These are phyloP conservation scores for Periparus ater DNA, from an alignment of 2,797 vertebrate genomes.

Conservation along the genomic window DNA sequence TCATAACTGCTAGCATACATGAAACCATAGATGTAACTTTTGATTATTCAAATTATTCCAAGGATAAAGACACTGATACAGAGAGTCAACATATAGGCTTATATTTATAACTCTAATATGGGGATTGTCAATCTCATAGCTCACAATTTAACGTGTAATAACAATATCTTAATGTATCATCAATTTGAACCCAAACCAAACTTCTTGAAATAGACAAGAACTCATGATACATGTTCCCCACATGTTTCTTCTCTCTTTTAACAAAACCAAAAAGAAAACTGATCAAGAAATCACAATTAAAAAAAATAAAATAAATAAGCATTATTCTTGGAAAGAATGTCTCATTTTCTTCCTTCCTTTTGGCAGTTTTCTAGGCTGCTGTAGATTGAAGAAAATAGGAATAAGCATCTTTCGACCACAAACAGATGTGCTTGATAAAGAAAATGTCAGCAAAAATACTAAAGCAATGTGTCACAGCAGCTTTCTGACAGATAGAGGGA, in stretches of 20 bases:
- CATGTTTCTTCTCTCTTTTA: neutral
- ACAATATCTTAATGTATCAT: neutral
- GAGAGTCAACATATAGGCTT: neutral
- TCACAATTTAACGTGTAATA: neutral
- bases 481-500: constrained; percentile 94
- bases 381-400: constrained; percentile 78
- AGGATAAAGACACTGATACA: neutral
- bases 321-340: constrained; percentile 19
- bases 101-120: neutral
- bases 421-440: constrained; percentile 97
- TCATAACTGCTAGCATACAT: neutral
- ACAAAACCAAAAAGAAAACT: neutral
- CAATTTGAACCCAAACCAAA: neutral
- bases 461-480: constrained; percentile 92
- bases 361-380: constrained; percentile 75
- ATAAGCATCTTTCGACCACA: constrained; percentile 88
- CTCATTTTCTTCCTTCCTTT: constrained; percentile 62
- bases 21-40: neutral
- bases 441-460: constrained; percentile 99
- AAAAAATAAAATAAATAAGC: neutral
- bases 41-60: neutral
- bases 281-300: neutral
- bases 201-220: neutral
- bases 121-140: neutral
- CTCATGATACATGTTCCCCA: neutral